Evolutionary conservation across 2,888 invertebrate species (phyloP), one percentile per base, ranked within the genome.

Genomic region (Coelinius sp.): DNA sequence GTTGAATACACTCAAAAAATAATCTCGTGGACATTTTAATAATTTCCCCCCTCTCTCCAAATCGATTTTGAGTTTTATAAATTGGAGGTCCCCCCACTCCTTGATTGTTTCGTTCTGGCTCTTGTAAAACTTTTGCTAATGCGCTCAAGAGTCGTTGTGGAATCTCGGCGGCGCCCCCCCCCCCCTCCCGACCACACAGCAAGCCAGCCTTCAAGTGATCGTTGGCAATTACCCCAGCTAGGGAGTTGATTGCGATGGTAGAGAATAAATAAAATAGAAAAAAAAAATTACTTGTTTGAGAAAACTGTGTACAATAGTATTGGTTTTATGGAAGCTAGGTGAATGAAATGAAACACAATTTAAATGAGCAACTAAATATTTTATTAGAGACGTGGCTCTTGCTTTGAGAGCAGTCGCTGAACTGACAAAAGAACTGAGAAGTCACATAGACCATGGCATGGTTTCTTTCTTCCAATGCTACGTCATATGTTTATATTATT

Each of bases 31-130:
- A 1, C 20, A 49, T 49, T 49, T 49, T 49, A 49, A 49, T 49
- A 14, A 20, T 17, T 20, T 14, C 46, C 12, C 5, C 12, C n/a
- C 20, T 35, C n/a, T 56, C 63, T 65, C 31, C 53, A 12, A 73
- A 74, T 74, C 76, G 74, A 76, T 76, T 76, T 74, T 52, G 62
- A 59, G 56, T 64, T 63, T 53, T 72, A 71, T 65, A 62, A 59
- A 31, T 52, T 59, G 63, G 59, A 70, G 38, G 63, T 59, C 49
- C 46, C 10, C 17, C 68, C 59, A 24, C 66, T 52, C 49, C 25
- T 44, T n/a, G 44, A 17, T 53, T 20, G 46, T 44, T 49, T 65
- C 24, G 46, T 7, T 56, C n/a, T 1, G 31, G 17, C 17, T 31
- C 56, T n/a, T 27, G 27, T 27, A 56, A 31, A 27, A 27, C 56